Conservation (phyloP, 1,140 invertebrate species). For the Lasioglossum baleicum region DNA sequence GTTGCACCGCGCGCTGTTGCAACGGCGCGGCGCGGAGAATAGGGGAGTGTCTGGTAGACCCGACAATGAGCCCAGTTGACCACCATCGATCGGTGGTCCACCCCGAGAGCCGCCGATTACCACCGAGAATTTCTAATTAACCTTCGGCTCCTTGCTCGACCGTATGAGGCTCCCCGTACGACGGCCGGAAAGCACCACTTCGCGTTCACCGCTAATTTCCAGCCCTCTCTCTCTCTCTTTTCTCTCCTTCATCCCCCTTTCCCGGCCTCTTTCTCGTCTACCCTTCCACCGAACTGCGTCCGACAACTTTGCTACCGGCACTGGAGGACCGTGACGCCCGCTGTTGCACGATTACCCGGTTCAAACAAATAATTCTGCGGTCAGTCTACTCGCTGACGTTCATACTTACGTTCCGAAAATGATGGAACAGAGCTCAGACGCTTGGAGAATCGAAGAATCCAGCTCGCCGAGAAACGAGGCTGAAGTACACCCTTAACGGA, state of each 20-base stretch:
- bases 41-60: slow-evolving; percentile 8
- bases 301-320: slow-evolving; percentile 4
- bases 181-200: slow-evolving; percentile 26
- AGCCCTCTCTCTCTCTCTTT: not conserved
- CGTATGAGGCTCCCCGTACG: not conserved
- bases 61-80: slow-evolving; percentile 41
- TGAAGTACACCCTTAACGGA: not conserved
- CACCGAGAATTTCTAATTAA: slow-evolving; percentile 55
- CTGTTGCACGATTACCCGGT: not conserved
- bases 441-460: too few species aligned
- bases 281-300: not conserved
- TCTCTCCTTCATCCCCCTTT: too few species aligned
- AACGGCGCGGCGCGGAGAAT: slow-evolving; percentile 10
- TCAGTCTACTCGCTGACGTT: not conserved
- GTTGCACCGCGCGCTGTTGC: not conserved
- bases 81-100: slow-evolving; percentile 45
- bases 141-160: slow-evolving; percentile 37
- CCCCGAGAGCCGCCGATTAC: slow-evolving; percentile 44
- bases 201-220: slow-evolving; percentile 43
- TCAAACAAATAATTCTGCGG: not conserved
- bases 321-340: not conserved
- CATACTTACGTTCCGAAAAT: too few species aligned
- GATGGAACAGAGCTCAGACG: not conserved
- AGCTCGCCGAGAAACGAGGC: too few species aligned
- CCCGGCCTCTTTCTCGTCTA: not conserved